Conservation (phyloP, 2,888 invertebrate species). For the Polydrusus cervinus region DNA sequence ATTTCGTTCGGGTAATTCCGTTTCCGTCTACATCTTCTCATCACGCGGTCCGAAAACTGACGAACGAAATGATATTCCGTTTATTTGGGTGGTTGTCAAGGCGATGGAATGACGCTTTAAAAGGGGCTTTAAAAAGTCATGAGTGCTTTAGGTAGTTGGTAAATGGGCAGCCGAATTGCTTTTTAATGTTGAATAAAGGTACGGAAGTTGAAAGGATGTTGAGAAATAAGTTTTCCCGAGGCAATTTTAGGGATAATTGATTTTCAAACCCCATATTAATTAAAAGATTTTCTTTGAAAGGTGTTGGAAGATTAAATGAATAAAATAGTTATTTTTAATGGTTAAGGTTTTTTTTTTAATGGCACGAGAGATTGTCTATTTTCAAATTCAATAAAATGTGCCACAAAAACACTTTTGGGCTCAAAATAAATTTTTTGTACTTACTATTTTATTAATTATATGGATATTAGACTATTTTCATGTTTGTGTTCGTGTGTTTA, state of each 20-base stretch:
- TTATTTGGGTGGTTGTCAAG: slow-evolving; percentile 56
- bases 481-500: too few species aligned
- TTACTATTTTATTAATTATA: too few species aligned
- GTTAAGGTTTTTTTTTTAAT: too few species aligned
- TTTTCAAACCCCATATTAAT: slow-evolving; percentile 3
- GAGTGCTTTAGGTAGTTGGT: slow-evolving; percentile 58
- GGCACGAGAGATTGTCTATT: too few species aligned
- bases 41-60: slow-evolving; percentile 40
- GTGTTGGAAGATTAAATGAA: too few species aligned
- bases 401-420: too few species aligned
- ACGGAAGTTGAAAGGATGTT: slow-evolving; percentile 24
- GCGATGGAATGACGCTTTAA: slow-evolving; percentile 54
- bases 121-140: slow-evolving; percentile 54
- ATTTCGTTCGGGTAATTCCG: slow-evolving; percentile 36
- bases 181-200: slow-evolving; percentile 57
- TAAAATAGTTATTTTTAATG: too few species aligned
- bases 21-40: slow-evolving; percentile 31
- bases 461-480: too few species aligned
- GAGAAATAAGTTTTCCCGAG: background rate
- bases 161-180: slow-evolving; percentile 55
- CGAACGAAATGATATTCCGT: slow-evolving; percentile 43
- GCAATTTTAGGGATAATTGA: slow-evolving; percentile 1
- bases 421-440: too few species aligned
- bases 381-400: too few species aligned
- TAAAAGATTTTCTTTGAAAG: background rate